phyloP scores from a whole-genome alignment of 1,140 invertebrate genomes.

The Drosophila serrata region DNA sequence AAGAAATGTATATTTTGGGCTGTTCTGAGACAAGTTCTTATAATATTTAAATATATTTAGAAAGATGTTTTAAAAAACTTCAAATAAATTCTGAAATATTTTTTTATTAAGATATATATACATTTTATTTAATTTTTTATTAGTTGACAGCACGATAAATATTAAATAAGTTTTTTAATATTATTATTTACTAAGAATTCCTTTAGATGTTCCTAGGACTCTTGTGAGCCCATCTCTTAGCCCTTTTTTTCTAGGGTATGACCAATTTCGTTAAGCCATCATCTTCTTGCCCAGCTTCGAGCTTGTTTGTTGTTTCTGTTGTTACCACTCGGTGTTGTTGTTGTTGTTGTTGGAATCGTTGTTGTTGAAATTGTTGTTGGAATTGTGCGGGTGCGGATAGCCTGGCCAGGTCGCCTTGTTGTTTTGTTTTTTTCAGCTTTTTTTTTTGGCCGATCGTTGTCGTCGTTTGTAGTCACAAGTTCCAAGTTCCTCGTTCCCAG shows the following conservation, averaged over 20 bases:
- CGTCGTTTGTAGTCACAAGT: constrained; percentile 31
- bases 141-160: no score
- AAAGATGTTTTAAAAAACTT: no score
- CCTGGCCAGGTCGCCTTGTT: constrained; percentile 31
- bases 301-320: constrained; percentile 24
- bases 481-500: constrained; percentile 1
- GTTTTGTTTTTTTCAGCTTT: constrained; percentile 9
- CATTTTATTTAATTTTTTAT: no score
- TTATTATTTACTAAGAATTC: neutral
- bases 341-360: constrained; percentile 20
- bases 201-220: neutral
- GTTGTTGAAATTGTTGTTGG: constrained; percentile 35
- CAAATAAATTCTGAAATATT: no score
- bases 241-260: constrained; percentile 14
- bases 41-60: no score
- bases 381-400: constrained; percentile 55
- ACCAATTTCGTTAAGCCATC: constrained; percentile 21
- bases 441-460: constrained; percentile 48
- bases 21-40: no score
- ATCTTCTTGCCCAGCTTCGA: constrained; percentile 22
- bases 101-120: no score
- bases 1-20: no score
- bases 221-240: neutral
- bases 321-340: constrained; percentile 9
- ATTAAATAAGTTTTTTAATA: no score